Conservation (phyloP, 2,113 vertebrate genomes). For the Synchiropus splendidus region DNA sequence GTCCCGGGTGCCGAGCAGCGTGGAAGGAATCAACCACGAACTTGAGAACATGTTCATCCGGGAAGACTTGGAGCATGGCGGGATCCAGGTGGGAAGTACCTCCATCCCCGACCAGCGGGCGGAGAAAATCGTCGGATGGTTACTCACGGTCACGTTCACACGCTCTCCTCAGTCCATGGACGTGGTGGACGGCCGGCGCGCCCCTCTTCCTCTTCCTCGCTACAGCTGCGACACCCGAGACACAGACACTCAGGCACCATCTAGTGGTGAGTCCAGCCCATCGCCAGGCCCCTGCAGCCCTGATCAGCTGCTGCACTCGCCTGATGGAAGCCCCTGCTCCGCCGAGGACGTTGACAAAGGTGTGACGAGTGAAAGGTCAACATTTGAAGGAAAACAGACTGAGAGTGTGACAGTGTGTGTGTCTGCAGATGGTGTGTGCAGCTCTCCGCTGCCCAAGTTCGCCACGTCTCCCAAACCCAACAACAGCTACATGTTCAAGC, state of each 20-base stretch:
- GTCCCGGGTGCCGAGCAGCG: slow-evolving; percentile 82
- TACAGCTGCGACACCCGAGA: slow-evolving; percentile 75
- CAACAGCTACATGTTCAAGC: slow-evolving; percentile 99
- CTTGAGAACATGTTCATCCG: slow-evolving; percentile 92
- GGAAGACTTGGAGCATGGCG: slow-evolving; percentile 74
- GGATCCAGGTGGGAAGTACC: slow-evolving; percentile 36
- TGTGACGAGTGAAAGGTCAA: slow-evolving; percentile 26
- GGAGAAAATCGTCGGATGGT: no score
- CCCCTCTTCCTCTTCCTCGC: slow-evolving; percentile 79
- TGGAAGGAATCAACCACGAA: slow-evolving; percentile 91
- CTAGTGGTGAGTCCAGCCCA: slow-evolving; percentile 80
- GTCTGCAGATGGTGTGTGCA: slow-evolving; percentile 84
- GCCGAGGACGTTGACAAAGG: slow-evolving; percentile 90
- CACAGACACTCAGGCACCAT: slow-evolving; percentile 88
- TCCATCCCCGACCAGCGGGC: no score
- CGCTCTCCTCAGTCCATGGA: slow-evolving; percentile 70
- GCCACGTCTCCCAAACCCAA: slow-evolving; percentile 97
- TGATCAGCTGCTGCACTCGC: slow-evolving; percentile 75
- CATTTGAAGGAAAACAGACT: not conserved
- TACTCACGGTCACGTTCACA: not conserved
- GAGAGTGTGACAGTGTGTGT: not conserved
- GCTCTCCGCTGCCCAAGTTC: slow-evolving; percentile 93
- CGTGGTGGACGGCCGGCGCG: slow-evolving; percentile 80
- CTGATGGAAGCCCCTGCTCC: slow-evolving; percentile 83
- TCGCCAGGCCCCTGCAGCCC: slow-evolving; percentile 78